Evolutionary conservation across 2,113 vertebrate species (phyloP), one percentile per base, ranked within the genome.

Genomic region (Percopsis transmontana): DNA sequence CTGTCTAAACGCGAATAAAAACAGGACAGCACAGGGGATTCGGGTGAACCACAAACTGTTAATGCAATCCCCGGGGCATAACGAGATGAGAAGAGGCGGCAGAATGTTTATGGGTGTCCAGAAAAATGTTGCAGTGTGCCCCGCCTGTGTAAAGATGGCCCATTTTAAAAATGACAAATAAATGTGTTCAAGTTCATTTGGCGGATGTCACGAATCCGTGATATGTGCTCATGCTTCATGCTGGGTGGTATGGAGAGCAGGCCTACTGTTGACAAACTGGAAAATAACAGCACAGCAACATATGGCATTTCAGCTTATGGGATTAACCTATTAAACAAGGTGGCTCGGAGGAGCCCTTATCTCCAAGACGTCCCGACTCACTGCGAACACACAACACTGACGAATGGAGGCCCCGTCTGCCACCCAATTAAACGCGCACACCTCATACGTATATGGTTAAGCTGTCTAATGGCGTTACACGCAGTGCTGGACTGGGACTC

Each of bases 271-370:
- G 77, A 61, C 77, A 72, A 66, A 81, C 77, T 61, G 33, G 55
- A 84, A 87, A 81, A 79, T 76, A 87, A 79, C 93, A 91, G 90
- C 12, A 85, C 83, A 91, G 86, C 76, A 91, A 81, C 93, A 95
- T 94, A 94, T 94, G 94, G 94, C 65, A 79, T 77, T 88, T 76
- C 74, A 91, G 91, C 86, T 95, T 94, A 94, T 60, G 80, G 82
- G 92, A 95, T 96, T 94, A 95, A 16, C 72, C 84, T 88, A 90
- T 91, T 92, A 91, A 92, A 84, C 86, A 73, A 68, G 81, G 79
- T 91, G 91, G 88, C 87, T 93, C 88, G 89, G 56, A 84, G 82
- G 84, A 69, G 1, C 11, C 64, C 66, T 88, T 88, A 93, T 92
- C 91, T 73, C 0, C 70, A 81, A 73, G 84, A 72, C 80, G 84